These are phyloP conservation scores for Trochalopteron elliotii DNA, from an alignment of 2,113 vertebrate species.

Conservation along the genomic window DNA sequence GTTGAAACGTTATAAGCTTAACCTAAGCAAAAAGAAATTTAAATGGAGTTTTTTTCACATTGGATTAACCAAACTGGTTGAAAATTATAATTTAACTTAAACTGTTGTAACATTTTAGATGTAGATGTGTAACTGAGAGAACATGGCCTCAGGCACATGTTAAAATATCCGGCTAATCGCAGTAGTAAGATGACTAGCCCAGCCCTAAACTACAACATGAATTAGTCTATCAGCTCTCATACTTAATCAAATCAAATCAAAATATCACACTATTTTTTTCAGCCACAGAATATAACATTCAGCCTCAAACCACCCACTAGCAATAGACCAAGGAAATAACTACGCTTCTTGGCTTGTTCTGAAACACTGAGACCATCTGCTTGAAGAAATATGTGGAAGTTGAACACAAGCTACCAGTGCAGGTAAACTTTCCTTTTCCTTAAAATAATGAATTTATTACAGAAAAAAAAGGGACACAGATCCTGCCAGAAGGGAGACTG, in stretches of 20 bases:
- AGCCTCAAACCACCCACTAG: not conserved
- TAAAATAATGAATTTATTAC: not conserved
- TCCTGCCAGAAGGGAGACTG: not conserved
- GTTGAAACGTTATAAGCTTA: not conserved
- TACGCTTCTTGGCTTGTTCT: not conserved
- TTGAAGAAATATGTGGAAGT: not conserved
- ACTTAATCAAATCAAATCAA: constrained; percentile 61
- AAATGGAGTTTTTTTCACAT: not conserved
- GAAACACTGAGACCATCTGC: not conserved
- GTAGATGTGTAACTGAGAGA: constrained; percentile 19
- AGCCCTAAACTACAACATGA: not conserved
- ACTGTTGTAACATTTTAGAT: not conserved
- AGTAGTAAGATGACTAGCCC: not conserved
- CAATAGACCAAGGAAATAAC: not conserved
- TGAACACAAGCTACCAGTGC: not conserved
- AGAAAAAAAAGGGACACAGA: not conserved
- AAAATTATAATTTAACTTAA: constrained; percentile 18
- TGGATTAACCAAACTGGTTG: not conserved
- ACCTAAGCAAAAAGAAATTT: not conserved
- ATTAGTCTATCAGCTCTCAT: constrained; percentile 43
- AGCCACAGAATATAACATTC: not conserved
- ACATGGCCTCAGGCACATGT: not conserved
- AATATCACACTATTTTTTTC: not conserved
- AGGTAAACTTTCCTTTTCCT: not conserved
- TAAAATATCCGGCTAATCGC: constrained; percentile 17